A percentile compares a stretch with the other conserved stretches of the same genome.
These are phyloP conservation scores for Clistopyga incitator DNA, from an alignment of 2,888 invertebrate species.

Conservation along the genomic window DNA sequence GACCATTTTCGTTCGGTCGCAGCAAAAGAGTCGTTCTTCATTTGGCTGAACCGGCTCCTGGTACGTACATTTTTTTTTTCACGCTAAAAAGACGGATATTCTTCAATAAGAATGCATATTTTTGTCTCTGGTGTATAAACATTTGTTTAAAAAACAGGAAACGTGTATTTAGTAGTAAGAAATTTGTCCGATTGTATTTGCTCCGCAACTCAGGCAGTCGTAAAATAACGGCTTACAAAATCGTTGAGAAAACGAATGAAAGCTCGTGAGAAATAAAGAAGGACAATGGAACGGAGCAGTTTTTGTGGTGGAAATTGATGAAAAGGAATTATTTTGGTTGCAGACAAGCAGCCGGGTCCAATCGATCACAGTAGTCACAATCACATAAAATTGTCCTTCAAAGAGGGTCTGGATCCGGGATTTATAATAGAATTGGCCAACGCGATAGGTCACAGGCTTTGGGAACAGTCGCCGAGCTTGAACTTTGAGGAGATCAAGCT, in stretches of 20 bases:
- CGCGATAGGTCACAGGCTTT: constrained; percentile 87
- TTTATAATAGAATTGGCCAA: constrained; percentile 88
- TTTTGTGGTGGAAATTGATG: too few species aligned
- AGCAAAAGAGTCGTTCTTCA: constrained; percentile 93
- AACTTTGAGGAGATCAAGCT: constrained; percentile 49
- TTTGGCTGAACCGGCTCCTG: constrained; percentile 86
- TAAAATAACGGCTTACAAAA: too few species aligned
- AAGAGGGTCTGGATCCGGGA: constrained; percentile 90
- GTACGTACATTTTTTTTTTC: constrained; percentile 32
- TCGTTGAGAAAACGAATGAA: too few species aligned
- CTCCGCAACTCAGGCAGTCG: too few species aligned
- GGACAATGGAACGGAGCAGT: too few species aligned
- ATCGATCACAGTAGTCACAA: constrained; percentile 89
- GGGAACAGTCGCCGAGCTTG: constrained; percentile 85
- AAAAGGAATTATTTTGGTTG: not conserved
- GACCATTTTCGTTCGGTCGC: constrained; percentile 92
- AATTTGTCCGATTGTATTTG: too few species aligned
- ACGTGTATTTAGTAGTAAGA: too few species aligned
- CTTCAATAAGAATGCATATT: too few species aligned
- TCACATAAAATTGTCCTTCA: constrained; percentile 94
- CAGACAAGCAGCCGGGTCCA: constrained; percentile 91
- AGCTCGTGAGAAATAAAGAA: too few species aligned
- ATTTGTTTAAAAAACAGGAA: too few species aligned
- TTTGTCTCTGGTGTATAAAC: too few species aligned
- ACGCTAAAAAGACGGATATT: too few species aligned